Base-by-base conservation (phyloP, 2,888 invertebrate genomes). In the Strigamia transsilvanica region DNA sequence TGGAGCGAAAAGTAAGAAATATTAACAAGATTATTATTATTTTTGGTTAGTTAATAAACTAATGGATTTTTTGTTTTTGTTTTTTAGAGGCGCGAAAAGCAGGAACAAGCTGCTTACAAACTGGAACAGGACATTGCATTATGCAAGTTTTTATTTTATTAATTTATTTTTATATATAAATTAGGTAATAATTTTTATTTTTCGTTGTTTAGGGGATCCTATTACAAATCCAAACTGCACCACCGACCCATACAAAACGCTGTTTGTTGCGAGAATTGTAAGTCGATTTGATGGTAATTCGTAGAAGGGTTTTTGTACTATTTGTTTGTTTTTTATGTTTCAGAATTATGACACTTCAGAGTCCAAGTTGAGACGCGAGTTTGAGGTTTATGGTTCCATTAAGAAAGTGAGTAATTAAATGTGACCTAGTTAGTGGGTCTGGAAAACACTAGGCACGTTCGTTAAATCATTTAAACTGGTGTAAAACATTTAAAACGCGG, bases 331-430 rank as follows among this genome's bases (percentile, higher is more conserved):
- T 84, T n/a, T 84, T 83, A 83, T 84, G 85, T 85, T 86, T 84
- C 90, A 97, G 97, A 99, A 99, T 88, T 99, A 97, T 90, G 99
- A 99, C 89, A 97, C 99, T 0, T 98, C 99, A 0, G 99, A 99
- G 89, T 97, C 98, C 0, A 99, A 99, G 87, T 90, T 99, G 21
- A 90, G 98, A 83, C 92, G 99, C 89, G 99, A 99, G 88, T 99
- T 99, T 90, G 99, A 99, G 90, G 94, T 95, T 27, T 99, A 98
- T 89, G 99, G 99, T 18, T 92, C 96, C 12, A 97, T 99, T 85
- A 97, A 96, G 91, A 98, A 97, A 92, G 96, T 97, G 89, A 89
- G 88, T 85, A 21, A 73, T 15, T 66, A 46, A 46, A 15, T 5
- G 46, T 46, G 46, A 46, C 46, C 46, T 46, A 46, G 38, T 38